Base-by-base conservation (phyloP, 2,888 invertebrate species). In the Harpagoxenus sublaevis region DNA sequence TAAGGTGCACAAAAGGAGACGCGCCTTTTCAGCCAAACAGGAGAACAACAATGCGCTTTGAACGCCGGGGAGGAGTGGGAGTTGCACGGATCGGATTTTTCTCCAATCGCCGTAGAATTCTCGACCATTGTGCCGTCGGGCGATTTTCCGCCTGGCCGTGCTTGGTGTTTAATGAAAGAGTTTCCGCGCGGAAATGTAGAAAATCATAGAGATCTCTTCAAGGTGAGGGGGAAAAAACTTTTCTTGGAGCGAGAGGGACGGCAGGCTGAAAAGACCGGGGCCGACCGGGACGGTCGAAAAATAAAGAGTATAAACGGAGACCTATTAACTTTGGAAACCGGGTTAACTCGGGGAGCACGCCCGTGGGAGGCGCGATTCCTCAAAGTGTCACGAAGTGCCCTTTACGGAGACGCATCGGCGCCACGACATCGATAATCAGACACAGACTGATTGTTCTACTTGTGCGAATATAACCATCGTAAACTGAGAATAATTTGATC, bases 41-140 rank as follows among this genome's bases (percentile, higher is more conserved):
- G 23, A 79, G 60, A 81, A 81, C 79, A 81, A 81, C 79, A 81
- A 81, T 81, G 31, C 70, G 48, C 70, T 60, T 60, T 60, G 60
- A 60, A 48, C 48, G 42, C 3, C n/a, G 31, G n/a, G 9, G 42
- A 55, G 45, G 0, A 55, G 15, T 42, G 57, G 66, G n/a, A 48
- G 53, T 28, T 65, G 60, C 60, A 60, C 39, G 70, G 48, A 79
- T 79, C 79, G 60, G 70, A 79, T 70, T 79, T 79, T 79, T 79
- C 79, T 60, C 60, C 79, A 70, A 79, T 79, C 79, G 23, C 23
- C 60, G 70, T 79, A 60, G 70, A 48, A 79, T 60, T 79, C 70
- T 35, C 60, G 48, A 28, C 60, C 18, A 79, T 79, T 79, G 79
- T 79, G 60, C 48, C 35, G 48, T 70, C 70, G 70, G 6, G 23